These are phyloP conservation scores for Lepidurus packardi DNA, from an alignment of 1,140 invertebrate genomes.

Conservation along the genomic window DNA sequence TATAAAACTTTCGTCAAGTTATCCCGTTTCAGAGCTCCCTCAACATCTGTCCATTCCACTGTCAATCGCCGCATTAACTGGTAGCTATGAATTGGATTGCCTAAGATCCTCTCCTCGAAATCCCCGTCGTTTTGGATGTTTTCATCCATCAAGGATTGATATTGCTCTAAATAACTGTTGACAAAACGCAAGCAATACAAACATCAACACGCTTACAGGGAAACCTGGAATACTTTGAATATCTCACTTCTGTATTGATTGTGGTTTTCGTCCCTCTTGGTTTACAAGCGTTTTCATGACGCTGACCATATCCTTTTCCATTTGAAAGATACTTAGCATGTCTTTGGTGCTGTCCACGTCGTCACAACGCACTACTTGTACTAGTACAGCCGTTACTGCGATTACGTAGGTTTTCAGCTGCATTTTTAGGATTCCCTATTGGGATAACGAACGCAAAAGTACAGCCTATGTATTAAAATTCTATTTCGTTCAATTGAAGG, in stretches of 20 bases:
- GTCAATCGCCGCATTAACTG: constrained; percentile 51
- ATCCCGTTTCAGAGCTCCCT: constrained; percentile 38
- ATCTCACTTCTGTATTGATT: constrained; percentile 24
- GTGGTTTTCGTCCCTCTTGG: constrained; percentile 24
- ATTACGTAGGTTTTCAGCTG: not conserved
- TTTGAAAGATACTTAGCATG: constrained; percentile 25
- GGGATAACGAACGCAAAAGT: too few species aligned
- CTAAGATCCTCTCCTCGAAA: constrained; percentile 45
- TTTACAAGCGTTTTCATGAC: constrained; percentile 16
- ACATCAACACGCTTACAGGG: not conserved
- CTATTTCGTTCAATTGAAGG: too few species aligned
- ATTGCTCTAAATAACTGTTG: constrained; percentile 29
- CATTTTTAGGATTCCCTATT: too few species aligned
- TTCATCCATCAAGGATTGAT: constrained; percentile 25
- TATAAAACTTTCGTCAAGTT: constrained; percentile 42
- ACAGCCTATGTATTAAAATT: too few species aligned
- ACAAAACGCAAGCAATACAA: not conserved
- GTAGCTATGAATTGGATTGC: constrained; percentile 52
- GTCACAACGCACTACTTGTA: not conserved
- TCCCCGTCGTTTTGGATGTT: constrained; percentile 36
- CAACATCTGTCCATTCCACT: constrained; percentile 46
- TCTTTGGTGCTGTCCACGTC: constrained; percentile 26
- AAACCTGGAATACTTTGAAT: not conserved
- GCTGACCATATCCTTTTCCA: constrained; percentile 29
- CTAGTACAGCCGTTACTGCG: not conserved